Evolutionary conservation across 2,888 invertebrate genomes (phyloP), one percentile per base, ranked within the genome.

Genomic region (Conops quadrifasciatus): DNA sequence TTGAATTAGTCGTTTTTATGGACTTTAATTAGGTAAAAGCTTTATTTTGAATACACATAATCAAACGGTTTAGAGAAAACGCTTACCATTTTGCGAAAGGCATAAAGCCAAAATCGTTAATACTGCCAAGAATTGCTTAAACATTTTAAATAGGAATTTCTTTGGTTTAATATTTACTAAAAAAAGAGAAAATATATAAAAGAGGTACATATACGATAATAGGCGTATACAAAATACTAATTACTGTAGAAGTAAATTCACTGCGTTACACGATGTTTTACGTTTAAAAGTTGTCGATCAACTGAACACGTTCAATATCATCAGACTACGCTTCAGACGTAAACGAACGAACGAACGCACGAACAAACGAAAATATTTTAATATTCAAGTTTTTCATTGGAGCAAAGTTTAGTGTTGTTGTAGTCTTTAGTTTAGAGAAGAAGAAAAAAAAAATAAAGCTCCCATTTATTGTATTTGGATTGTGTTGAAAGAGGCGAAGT

Each of bases 61-160:
- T 5, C 49, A 49, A 36, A 49, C 15, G 53, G 13, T 21, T 21
- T 7, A 36, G 9, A 9, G 9, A 36, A 7, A 13, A 30, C 24
- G 80, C 84, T 83, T 77, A 84, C 83, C 83, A 72, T 77, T 80
- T 72, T 82, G 79, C 75, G 81, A 76, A 19, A 83, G 70, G 71
- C 82, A 81, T 74, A 84, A 60, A 45, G 79, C 77, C 73, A 82
- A 79, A 75, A 84, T 72, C 53, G 80, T 72, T 67, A 78, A 71
- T 71, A 80, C 70, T 63, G 72, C 78, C 62, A 81, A 76, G 64
- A 84, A 73, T 78, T 83, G 78, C 75, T 80, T 80, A 74, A 81
- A 63, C 83, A 84, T 84, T 74, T 78, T 80, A 24, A 26, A 28
- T 30, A n/a, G 51, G 45, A 62, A 11, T n/a, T 16, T 36, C 9